Evolutionary conservation across 1,140 invertebrate species (phyloP).

Genomic region (Trypoxylus dichotomus): DNA sequence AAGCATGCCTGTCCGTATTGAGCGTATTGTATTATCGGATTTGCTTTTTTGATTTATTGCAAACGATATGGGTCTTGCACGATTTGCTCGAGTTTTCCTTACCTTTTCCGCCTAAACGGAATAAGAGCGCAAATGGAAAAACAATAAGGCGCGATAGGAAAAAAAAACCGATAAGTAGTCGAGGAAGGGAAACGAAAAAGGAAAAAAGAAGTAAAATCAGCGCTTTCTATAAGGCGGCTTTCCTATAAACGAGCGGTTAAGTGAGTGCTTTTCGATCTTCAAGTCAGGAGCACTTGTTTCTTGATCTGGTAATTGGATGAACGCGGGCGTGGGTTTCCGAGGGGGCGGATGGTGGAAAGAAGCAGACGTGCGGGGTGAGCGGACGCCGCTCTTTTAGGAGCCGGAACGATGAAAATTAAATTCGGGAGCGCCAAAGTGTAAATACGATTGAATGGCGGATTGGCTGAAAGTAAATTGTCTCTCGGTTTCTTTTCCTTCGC

Average conservation of each 20-base stretch:
- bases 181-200: background rate
- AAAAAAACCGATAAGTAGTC: background rate
- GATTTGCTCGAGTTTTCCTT: background rate
- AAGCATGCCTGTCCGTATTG: background rate
- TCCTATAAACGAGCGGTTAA: background rate
- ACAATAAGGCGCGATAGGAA: background rate
- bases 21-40: background rate
- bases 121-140: background rate
- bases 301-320: conserved; percentile 3
- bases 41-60: background rate
- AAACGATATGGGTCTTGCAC: background rate
- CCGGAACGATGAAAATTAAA: background rate
- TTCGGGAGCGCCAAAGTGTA: background rate
- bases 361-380: background rate
- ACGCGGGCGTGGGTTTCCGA: background rate
- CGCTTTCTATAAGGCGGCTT: background rate
- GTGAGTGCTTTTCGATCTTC: background rate
- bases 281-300: background rate
- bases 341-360: background rate
- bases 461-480: background rate
- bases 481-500: background rate
- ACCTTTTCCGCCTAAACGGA: background rate
- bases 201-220: background rate
- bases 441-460: background rate
- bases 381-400: background rate